Percentiles rank a stretch among this genome's conserved stretches.
Conservation (phyloP, 1,140 invertebrate genomes). For the Ceratina japonica region DNA sequence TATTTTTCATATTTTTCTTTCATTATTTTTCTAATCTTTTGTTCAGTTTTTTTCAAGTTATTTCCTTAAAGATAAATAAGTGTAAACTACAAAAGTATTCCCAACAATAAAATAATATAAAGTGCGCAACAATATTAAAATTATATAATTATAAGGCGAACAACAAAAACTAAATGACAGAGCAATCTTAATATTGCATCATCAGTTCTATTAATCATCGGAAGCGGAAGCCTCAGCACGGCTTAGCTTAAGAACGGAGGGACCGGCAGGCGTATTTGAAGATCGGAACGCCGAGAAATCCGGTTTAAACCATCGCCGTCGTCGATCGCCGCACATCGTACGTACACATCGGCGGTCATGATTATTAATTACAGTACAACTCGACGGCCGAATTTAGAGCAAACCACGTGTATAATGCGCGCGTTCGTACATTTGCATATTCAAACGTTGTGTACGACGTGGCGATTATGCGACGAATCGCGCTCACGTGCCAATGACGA, state of each 20-base stretch:
- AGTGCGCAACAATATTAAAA: too few species aligned
- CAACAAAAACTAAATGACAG: too few species aligned
- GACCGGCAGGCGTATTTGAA: not conserved
- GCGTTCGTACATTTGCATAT: constrained; percentile 59
- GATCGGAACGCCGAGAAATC: not conserved
- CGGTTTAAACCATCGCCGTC: not conserved
- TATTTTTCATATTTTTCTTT: too few species aligned
- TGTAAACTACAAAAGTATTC: too few species aligned
- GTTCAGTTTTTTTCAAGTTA: too few species aligned
- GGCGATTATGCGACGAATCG: constrained; percentile 57
- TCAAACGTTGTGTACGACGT: constrained; percentile 55
- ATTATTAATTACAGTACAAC: constrained; percentile 60
- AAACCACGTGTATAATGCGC: constrained; percentile 53
- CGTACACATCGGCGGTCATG: constrained; percentile 36
- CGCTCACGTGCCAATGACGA: constrained; percentile 45
- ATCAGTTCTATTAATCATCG: too few species aligned
- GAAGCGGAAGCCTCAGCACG: too few species aligned
- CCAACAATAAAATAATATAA: too few species aligned
- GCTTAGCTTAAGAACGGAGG: not conserved
- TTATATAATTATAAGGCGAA: too few species aligned
- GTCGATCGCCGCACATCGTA: constrained; percentile 15
- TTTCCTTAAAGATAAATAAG: too few species aligned
- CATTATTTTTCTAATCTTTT: too few species aligned
- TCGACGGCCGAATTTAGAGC: constrained; percentile 52
- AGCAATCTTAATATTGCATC: too few species aligned